Conservation (phyloP, 2,888 invertebrate species). For the Scaptodrosophila latifasciaeformis region DNA sequence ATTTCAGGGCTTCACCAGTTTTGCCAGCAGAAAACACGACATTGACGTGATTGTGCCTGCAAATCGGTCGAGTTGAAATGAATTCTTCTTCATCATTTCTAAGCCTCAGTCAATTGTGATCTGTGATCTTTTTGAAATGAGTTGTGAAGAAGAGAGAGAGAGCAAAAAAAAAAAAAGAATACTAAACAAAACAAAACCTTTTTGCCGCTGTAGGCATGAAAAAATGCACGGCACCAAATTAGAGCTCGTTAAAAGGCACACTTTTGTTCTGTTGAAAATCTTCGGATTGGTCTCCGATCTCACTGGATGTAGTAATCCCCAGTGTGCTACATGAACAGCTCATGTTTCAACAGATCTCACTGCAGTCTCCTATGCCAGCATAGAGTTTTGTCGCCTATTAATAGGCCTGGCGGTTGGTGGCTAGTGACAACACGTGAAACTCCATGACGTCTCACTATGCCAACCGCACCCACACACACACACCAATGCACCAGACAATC, state of each 20-base stretch:
- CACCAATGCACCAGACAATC: conserved; percentile 30
- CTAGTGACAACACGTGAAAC: conserved; percentile 71
- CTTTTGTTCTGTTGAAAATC: conserved; percentile 39
- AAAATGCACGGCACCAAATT: conserved; percentile 58
- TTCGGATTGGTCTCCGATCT: too few species aligned
- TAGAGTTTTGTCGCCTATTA: conserved; percentile 48
- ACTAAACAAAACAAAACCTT: too few species aligned
- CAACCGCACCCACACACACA: conserved; percentile 46
- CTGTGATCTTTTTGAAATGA: conserved; percentile 43
- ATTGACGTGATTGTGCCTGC: conserved; percentile 19
- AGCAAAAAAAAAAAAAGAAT: too few species aligned
- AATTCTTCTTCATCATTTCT: conserved; percentile 30
- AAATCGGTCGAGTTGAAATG: conserved; percentile 40
- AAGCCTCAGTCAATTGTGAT: conserved; percentile 22
- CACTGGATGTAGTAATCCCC: conserved; percentile 27
- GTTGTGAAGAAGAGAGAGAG: conserved; percentile 34
- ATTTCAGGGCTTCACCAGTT: conserved; percentile 26
- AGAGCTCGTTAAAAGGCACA: conserved; percentile 67
- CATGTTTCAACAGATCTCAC: conserved; percentile 61
- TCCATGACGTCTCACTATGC: conserved; percentile 66
- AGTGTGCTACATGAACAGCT: conserved; percentile 34
- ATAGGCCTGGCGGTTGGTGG: conserved; percentile 68
- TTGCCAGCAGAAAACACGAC: conserved; percentile 12
- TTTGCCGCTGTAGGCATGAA: conserved; percentile 35
- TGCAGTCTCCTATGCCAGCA: conserved; percentile 30